A percentile compares a stretch with the other conserved stretches of the same genome.
phyloP scores from a whole-genome alignment of 2,113 vertebrate genomes.

The Stegostoma tigrinum region DNA sequence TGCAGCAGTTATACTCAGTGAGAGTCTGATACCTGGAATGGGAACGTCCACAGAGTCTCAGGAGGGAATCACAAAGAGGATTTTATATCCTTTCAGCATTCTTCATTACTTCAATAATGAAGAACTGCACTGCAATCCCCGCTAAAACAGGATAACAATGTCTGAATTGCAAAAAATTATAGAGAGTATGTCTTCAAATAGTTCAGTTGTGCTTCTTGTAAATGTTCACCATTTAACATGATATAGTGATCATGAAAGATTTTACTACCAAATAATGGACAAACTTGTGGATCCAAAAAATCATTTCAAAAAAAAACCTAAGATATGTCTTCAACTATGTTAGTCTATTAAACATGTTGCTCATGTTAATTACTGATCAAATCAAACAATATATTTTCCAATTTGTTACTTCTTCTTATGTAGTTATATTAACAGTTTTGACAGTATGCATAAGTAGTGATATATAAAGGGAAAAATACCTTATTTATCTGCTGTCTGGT shows the following conservation, averaged over 20 bases:
- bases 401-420: not conserved
- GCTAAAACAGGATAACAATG: not conserved
- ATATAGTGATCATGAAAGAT: not conserved
- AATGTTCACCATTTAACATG: not conserved
- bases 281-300: not conserved
- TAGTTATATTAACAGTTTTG: not conserved
- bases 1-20: not conserved
- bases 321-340: no score
- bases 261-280: not conserved
- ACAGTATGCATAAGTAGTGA: not conserved
- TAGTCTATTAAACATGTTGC: no score
- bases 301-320: no score
- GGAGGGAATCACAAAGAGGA: not conserved
- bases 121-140: not conserved
- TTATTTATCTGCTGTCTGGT: not conserved
- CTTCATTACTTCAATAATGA: not conserved
- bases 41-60: not conserved
- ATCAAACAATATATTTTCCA: not conserved
- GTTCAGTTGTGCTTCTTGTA: not conserved
- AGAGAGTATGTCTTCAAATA: not conserved
- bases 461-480: not conserved
- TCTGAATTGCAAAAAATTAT: not conserved
- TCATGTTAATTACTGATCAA: no score
- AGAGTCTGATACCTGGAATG: not conserved
- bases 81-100: not conserved